Evolutionary conservation across 2,888 invertebrate genomes (phyloP).

Genomic region (Phaedon cochleariae): DNA sequence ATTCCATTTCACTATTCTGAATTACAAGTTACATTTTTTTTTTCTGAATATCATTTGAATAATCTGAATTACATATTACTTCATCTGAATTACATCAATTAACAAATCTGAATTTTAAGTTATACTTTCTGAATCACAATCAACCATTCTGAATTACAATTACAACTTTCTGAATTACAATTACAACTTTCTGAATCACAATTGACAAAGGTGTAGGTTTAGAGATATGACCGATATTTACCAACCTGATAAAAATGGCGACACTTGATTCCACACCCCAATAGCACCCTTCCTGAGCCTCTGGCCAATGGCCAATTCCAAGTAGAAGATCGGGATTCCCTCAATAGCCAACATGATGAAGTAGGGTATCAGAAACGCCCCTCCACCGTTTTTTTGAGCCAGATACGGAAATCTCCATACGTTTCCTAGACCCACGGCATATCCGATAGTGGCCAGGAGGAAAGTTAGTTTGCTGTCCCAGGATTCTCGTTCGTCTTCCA

Average conservation of each 20-base stretch:
- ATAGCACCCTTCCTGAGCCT: conserved; percentile 92
- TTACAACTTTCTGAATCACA: too few species aligned
- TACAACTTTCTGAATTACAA: too few species aligned
- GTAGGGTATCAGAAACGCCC: conserved; percentile 97
- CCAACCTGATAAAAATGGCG: conserved; percentile 82
- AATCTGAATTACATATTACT: too few species aligned
- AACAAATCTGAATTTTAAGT: too few species aligned
- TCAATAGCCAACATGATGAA: conserved; percentile 94
- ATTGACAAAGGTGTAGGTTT: too few species aligned
- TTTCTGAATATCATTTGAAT: too few species aligned
- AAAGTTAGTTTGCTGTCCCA: conserved; percentile 95
- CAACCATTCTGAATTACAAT: too few species aligned
- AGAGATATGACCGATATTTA: too few species aligned
- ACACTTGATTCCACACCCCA: conserved; percentile 94
- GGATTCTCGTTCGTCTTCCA: conserved; percentile 79
- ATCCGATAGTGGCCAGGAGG: conserved; percentile 86
- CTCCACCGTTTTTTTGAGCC: conserved; percentile 94
- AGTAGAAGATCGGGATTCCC: conserved; percentile 95
- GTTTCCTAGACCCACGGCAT: conserved; percentile 93
- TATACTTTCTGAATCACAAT: too few species aligned
- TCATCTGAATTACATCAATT: too few species aligned
- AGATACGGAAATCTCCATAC: conserved; percentile 96
- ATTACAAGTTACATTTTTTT: too few species aligned
- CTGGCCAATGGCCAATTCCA: conserved; percentile 96
- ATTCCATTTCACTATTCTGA: too few species aligned